A percentile compares a stretch with the other conserved stretches of the same genome.
Conservation (phyloP, 2,113 vertebrate genomes). For the Sinocyclocheilus anshuiensis region DNA sequence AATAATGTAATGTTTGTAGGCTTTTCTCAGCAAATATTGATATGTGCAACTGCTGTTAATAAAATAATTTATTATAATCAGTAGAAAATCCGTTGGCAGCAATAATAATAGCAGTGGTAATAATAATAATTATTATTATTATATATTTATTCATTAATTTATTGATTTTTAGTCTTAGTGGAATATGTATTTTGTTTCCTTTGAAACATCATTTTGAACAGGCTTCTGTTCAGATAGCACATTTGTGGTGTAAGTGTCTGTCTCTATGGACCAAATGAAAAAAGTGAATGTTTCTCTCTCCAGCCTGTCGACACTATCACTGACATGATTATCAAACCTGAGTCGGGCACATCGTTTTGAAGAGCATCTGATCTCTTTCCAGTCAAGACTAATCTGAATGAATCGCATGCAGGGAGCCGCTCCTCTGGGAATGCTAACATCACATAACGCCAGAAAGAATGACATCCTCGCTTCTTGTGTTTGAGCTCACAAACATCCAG, state of each 20-base stretch:
- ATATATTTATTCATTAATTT: not conserved
- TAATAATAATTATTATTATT: not conserved
- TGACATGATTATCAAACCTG: slow-evolving; percentile 55
- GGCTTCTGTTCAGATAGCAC: not conserved
- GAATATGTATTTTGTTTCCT: not conserved
- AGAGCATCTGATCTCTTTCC: slow-evolving; percentile 53
- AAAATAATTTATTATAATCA: not conserved
- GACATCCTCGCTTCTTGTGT: not conserved
- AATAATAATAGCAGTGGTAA: slow-evolving; percentile 10
- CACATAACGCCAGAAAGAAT: too few species aligned
- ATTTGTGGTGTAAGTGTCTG: slow-evolving; percentile 44
- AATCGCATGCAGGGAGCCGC: slow-evolving; percentile 26
- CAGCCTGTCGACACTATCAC: slow-evolving; percentile 44
- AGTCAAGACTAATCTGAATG: slow-evolving; percentile 55
- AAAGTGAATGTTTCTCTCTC: slow-evolving; percentile 9
- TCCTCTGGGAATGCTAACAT: slow-evolving; percentile 29
- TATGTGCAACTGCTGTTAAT: not conserved
- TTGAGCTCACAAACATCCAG: not conserved
- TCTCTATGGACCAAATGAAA: slow-evolving; percentile 22
- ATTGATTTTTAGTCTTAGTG: not conserved
- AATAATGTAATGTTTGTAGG: not conserved
- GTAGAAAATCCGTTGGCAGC: not conserved
- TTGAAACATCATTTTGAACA: slow-evolving; percentile 40
- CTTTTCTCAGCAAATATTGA: slow-evolving; percentile 10
- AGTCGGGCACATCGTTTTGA: slow-evolving; percentile 36